These are phyloP conservation scores for Anticlea derivata DNA, from an alignment of 2,888 invertebrate genomes.

Conservation along the genomic window DNA sequence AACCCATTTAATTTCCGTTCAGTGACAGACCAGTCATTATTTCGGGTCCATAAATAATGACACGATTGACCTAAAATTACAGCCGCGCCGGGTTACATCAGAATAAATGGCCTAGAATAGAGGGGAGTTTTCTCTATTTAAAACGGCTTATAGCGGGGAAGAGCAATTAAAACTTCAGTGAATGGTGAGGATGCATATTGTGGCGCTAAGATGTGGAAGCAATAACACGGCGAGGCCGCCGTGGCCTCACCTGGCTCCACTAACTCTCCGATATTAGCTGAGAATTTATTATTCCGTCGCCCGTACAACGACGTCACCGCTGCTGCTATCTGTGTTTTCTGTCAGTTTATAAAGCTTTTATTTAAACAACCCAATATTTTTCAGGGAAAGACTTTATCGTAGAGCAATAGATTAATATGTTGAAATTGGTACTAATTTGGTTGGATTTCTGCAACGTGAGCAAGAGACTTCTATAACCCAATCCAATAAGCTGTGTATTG, in stretches of 20 bases:
- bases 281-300: conserved; percentile 43
- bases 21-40: conserved; percentile 45
- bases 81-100: conserved; percentile 19
- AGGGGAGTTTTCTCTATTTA: conserved; percentile 40
- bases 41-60: conserved; percentile 46
- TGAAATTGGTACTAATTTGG: too few species aligned
- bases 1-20: conserved; percentile 52
- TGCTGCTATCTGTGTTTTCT: conserved; percentile 25
- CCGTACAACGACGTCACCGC: conserved; percentile 18
- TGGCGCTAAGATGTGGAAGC: conserved; percentile 33
- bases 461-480: too few species aligned
- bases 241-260: conserved; percentile 28
- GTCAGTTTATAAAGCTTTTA: conserved; percentile 17
- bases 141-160: conserved; percentile 28
- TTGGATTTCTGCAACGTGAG: too few species aligned
- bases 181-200: conserved; percentile 35
- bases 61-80: conserved; percentile 42
- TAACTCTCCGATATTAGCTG: conserved; percentile 45
- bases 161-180: conserved; percentile 44
- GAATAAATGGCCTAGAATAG: conserved; percentile 30
- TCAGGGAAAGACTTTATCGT: conserved; percentile 2
- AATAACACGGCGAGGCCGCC: conserved; percentile 15
- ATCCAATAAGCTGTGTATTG: too few species aligned
- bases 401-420: too few species aligned
- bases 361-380: conserved; percentile 7